Evolutionary conservation across 1,140 invertebrate genomes (phyloP).

Genomic region (Meloidogyne hapla): DNA sequence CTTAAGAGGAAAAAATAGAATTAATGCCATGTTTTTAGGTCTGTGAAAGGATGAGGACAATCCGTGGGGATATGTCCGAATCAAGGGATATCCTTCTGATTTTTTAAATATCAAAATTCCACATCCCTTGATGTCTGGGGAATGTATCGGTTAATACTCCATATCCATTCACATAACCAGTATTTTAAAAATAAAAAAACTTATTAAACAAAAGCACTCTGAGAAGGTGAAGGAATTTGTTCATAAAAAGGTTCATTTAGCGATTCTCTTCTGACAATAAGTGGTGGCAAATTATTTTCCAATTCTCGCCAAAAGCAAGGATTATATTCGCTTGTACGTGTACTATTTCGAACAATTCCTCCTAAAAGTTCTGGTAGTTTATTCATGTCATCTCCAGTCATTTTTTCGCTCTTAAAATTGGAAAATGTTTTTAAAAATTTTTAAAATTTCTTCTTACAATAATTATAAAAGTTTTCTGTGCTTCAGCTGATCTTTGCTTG

Average conservation of each 20-base stretch:
- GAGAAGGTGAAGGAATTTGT: background rate
- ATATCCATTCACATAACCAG: too few relatives aligned
- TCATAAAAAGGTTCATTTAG: background rate
- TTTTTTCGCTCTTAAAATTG: background rate
- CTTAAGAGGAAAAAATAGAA: background rate
- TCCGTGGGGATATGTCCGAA: too few relatives aligned
- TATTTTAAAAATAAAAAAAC: too few relatives aligned
- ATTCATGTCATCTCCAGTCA: background rate
- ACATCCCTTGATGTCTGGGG: too few relatives aligned
- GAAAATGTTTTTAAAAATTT: background rate
- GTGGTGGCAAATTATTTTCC: background rate
- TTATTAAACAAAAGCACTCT: background rate
- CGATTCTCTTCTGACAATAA: background rate
- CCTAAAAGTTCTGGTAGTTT: background rate
- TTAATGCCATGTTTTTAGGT: too few relatives aligned
- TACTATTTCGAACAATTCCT: background rate
- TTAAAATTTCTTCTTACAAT: background rate
- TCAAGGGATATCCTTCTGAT: too few relatives aligned
- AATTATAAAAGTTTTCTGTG: background rate
- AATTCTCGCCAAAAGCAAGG: background rate
- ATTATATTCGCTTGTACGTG: background rate
- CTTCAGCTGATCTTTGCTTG: background rate
- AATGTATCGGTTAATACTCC: too few relatives aligned
- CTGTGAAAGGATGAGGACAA: too few relatives aligned
- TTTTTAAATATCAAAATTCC: too few relatives aligned